Evolutionary conservation across 2,797 vertebrate genomes (phyloP).

Genomic region (Furcifer pardalis): DNA sequence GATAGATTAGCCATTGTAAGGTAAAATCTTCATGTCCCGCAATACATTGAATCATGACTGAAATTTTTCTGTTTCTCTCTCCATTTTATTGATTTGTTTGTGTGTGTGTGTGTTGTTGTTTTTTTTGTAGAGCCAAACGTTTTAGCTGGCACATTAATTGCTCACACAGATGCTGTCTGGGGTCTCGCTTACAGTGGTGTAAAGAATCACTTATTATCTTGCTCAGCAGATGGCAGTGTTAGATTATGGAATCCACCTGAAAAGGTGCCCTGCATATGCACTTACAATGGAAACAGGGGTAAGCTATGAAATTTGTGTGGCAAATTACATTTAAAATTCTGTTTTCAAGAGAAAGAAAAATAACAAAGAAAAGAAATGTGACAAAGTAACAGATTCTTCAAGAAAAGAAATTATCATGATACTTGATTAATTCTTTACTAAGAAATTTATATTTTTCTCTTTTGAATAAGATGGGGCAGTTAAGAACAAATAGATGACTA

Average conservation of each 20-base stretch:
- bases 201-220: constrained; percentile 95
- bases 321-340: neutral
- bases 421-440: neutral
- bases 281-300: constrained; percentile 90
- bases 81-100: neutral
- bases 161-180: constrained; percentile 95
- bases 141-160: constrained; percentile 90
- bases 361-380: neutral
- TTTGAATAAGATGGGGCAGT: neutral
- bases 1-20: neutral
- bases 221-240: constrained; percentile 95
- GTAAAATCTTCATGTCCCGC: neutral
- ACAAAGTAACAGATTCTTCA: neutral
- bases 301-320: constrained; percentile 30
- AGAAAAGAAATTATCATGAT: neutral
- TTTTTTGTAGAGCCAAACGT: constrained; percentile 81
- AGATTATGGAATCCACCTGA: constrained; percentile 95
- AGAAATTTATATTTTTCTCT: neutral
- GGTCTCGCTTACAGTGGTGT: constrained; percentile 93
- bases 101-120: neutral
- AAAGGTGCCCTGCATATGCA: constrained; percentile 92
- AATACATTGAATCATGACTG: neutral
- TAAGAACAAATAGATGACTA: neutral
- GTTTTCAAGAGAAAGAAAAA: neutral
- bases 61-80: too few species aligned